Base-by-base conservation (phyloP, 2,797 vertebrate species). In the Notolabrus celidotus region DNA sequence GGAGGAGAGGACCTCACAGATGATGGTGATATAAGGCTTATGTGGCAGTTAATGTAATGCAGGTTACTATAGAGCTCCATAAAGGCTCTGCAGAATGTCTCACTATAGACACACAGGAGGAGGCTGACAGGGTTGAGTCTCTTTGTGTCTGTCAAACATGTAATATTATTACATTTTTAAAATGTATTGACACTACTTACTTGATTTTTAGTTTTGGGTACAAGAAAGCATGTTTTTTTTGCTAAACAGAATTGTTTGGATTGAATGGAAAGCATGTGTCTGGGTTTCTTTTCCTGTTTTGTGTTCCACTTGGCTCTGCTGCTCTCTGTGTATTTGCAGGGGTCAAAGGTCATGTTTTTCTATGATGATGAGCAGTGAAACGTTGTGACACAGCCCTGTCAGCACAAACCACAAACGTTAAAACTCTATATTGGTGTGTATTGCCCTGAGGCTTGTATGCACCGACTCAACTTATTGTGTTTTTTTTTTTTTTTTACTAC, bases 11-110 rank as follows among this genome's bases (percentile, higher is more conserved):
- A 80, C 57, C 39, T 74, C 51, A 69, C 64, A 12, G 23, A 45
- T 66, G 70, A 43, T 34, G 50, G 34, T 69, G 70, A 81, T 71
- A 53, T 51, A 71, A 41, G 25, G 58, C 10, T 41, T 53, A 63
- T 64, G 71, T 42, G 50, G 39, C 53, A 64, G 68, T 83, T 81
- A 67, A 83, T 78, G 63, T 47, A 58, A 31, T 49, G 63, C 73
- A 69, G 54, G 43, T 68, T 76, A 55, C 43, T 49, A 39, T 4
- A 36, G 45, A 56, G 54, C 42, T 47, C 53, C 47, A 61, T 66
- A 46, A 71, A 61, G 15, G 39, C 31, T 45, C 56, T 46, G 47
- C 63, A 71, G 31, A 65, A 49, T 42, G 47, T 52, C 34, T 43
- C 36, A 20, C 31, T 41, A 15, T 7, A 55, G 38, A 54, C 8